Evolutionary conservation across 2,888 invertebrate species (phyloP).

Genomic region (Podabrus alpinus): DNA sequence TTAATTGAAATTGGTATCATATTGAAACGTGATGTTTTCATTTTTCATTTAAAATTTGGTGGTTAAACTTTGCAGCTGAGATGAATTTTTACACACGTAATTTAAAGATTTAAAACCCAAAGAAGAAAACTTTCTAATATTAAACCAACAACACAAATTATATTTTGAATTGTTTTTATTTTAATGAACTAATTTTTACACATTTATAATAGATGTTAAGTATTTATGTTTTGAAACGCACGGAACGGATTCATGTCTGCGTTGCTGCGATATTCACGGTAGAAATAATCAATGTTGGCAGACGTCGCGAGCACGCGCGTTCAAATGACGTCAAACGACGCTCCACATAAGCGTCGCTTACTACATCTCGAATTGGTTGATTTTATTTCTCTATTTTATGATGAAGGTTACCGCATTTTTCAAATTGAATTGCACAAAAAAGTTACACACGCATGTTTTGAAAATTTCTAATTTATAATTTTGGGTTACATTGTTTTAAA

Average conservation of each 20-base stretch:
- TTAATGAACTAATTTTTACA: slow-evolving; percentile 21
- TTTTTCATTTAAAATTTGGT: background rate
- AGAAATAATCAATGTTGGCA: slow-evolving; percentile 52
- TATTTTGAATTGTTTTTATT: background rate
- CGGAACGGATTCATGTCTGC: slow-evolving; percentile 42
- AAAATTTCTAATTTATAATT: background rate
- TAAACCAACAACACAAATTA: slow-evolving; percentile 2
- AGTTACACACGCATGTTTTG: background rate
- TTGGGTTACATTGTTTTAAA: too few species aligned
- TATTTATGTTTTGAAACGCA: slow-evolving; percentile 44
- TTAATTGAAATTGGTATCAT: background rate
- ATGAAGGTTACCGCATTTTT: slow-evolving; percentile 3
- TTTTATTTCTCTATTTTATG: background rate
- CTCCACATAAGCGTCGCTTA: slow-evolving; percentile 33
- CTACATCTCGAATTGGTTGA: background rate
- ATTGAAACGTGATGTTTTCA: background rate
- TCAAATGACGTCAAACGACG: slow-evolving; percentile 53
- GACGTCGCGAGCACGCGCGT: slow-evolving; percentile 51
- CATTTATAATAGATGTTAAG: slow-evolving; percentile 39
- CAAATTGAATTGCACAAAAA: background rate
- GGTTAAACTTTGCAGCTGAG: background rate
- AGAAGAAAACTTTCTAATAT: background rate
- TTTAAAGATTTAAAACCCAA: background rate
- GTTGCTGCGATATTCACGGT: slow-evolving; percentile 41
- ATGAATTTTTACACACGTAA: background rate